phyloP scores from a whole-genome alignment of 2,113 vertebrate genomes.

The Columba janthina region DNA sequence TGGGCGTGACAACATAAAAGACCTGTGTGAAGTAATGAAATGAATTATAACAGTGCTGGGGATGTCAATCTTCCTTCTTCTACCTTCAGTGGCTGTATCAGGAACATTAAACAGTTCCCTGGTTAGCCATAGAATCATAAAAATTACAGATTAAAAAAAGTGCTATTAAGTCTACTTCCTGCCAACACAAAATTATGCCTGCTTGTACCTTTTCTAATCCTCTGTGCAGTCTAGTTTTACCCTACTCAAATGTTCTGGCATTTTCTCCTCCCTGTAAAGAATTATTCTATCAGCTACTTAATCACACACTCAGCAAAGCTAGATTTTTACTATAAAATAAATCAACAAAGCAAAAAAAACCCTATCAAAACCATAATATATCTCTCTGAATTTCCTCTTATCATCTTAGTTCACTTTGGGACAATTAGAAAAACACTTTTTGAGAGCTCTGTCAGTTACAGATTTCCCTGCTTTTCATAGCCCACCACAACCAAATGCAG shows the following conservation, averaged over 20 bases:
- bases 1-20: slow-evolving; percentile 59
- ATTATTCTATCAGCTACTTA: not conserved
- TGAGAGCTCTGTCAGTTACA: not conserved
- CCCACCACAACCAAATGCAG: not conserved
- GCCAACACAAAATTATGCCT: slow-evolving; percentile 38
- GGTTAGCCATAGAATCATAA: slow-evolving; percentile 48
- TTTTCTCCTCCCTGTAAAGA: not conserved
- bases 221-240: slow-evolving; percentile 1
- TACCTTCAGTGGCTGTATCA: slow-evolving; percentile 22
- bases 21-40: slow-evolving; percentile 46
- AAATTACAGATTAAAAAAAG: slow-evolving; percentile 46
- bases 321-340: not conserved
- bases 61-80: slow-evolving; percentile 49
- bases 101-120: slow-evolving; percentile 57
- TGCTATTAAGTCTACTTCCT: slow-evolving; percentile 40
- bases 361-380: not conserved
- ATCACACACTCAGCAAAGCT: not conserved
- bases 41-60: slow-evolving; percentile 47
- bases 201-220: not conserved
- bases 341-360: not conserved
- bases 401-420: not conserved
- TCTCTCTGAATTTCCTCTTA: not conserved
- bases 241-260: not conserved
- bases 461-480: not conserved
- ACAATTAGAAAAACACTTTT: not conserved